phyloP scores from a whole-genome alignment of 2,113 vertebrate genomes.

The Vulpes lagopus region DNA sequence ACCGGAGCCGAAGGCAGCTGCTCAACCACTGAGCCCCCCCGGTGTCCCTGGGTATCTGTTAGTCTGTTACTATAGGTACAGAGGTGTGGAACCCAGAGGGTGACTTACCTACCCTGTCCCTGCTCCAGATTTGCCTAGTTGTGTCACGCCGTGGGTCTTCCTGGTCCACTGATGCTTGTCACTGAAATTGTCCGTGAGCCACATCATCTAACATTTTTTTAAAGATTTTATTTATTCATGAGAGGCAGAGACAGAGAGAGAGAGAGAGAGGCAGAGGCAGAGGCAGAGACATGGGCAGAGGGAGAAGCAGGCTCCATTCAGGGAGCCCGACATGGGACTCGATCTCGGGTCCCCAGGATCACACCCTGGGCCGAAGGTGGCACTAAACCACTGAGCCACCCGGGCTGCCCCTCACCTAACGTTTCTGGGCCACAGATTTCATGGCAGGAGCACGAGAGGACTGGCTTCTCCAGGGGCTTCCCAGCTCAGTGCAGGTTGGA shows the following conservation, averaged over 20 bases:
- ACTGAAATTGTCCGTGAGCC: background rate
- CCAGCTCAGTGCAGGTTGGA: background rate
- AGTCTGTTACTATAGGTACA: background rate
- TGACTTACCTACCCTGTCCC: background rate
- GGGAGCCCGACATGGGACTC: too few relatives aligned
- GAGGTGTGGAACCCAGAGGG: background rate
- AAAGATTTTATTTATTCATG: too few relatives aligned
- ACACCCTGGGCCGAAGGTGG: too few relatives aligned
- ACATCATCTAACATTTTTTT: background rate
- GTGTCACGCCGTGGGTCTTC: background rate
- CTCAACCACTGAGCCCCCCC: too few relatives aligned
- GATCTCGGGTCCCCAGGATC: too few relatives aligned
- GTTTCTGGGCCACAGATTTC: background rate
- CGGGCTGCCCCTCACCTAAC: background rate
- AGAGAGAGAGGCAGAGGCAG: too few relatives aligned
- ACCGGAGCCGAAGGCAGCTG: too few relatives aligned
- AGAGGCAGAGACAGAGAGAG: too few relatives aligned
- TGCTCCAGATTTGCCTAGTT: background rate
- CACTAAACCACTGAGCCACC: too few relatives aligned
- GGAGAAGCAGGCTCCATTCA: too few relatives aligned
- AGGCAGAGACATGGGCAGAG: too few relatives aligned
- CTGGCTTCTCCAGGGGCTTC: background rate
- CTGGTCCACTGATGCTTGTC: background rate
- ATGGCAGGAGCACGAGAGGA: background rate
- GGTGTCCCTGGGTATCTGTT: background rate